phyloP scores from a whole-genome alignment of 1,140 invertebrate genomes.

The Galendromus occidentalis region DNA sequence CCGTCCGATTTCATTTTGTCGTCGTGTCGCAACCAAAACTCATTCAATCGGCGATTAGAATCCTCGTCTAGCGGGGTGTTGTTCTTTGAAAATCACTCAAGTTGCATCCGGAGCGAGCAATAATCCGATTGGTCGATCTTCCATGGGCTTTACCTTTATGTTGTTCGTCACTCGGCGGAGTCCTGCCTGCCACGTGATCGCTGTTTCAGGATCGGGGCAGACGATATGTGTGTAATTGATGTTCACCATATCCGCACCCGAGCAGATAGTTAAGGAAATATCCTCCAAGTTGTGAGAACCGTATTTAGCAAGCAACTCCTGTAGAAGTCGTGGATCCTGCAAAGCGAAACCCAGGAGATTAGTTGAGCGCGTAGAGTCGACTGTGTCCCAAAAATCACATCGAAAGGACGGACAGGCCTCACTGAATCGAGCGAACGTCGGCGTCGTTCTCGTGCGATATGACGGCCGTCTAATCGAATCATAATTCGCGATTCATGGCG shows the following conservation, averaged over 20 bases:
- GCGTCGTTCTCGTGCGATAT: too few relatives aligned
- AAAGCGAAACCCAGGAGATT: neutral
- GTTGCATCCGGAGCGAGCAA: too few relatives aligned
- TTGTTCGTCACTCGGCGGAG: constrained; percentile 81
- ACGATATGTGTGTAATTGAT: constrained; percentile 95
- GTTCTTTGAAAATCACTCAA: too few relatives aligned
- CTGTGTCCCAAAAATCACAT: constrained; percentile 20
- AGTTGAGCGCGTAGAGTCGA: neutral
- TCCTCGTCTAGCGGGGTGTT: too few relatives aligned
- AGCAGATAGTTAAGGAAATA: constrained; percentile 90
- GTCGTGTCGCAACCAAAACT: too few relatives aligned
- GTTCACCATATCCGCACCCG: constrained; percentile 96
- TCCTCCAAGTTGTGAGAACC: constrained; percentile 65
- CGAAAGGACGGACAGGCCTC: too few relatives aligned
- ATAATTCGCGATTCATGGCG: too few relatives aligned
- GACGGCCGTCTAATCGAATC: too few relatives aligned
- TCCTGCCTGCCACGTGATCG: constrained; percentile 80
- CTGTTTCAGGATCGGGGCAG: constrained; percentile 68
- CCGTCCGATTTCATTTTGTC: too few relatives aligned
- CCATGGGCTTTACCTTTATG: constrained; percentile 45
- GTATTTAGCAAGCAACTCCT: constrained; percentile 54
- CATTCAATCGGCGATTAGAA: too few relatives aligned
- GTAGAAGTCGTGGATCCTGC: constrained; percentile 62
- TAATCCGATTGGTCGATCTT: too few relatives aligned
- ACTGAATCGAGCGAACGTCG: neutral